phyloP scores from a whole-genome alignment of 2,888 invertebrate genomes.

The Idaea straminata region DNA sequence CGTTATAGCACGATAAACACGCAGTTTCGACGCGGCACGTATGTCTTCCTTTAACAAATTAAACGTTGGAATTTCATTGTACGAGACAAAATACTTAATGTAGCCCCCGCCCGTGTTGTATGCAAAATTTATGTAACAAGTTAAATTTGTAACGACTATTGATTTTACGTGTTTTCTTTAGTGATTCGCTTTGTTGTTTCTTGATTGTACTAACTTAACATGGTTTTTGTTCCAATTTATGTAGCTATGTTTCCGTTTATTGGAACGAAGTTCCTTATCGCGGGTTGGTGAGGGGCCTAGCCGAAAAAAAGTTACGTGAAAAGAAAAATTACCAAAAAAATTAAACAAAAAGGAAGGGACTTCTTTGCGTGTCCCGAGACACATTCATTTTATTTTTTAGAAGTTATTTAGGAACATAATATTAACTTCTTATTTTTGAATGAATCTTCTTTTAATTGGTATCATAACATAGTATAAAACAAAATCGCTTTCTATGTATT shows the following conservation, averaged over 20 bases:
- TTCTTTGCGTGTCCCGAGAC: no score
- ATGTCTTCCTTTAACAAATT: constrained; percentile 39
- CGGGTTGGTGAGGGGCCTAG: no score
- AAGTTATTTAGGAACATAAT: no score
- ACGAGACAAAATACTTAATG: constrained; percentile 21
- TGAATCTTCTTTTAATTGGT: no score
- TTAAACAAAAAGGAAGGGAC: no score
- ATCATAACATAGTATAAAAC: no score
- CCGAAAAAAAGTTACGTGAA: no score
- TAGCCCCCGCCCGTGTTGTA: background rate
- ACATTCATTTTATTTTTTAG: no score
- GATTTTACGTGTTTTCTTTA: background rate
- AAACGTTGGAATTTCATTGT: constrained; percentile 39
- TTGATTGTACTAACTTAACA: background rate
- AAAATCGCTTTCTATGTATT: no score
- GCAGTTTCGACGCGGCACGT: constrained; percentile 34
- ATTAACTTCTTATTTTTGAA: no score
- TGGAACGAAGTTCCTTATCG: constrained; percentile 5
- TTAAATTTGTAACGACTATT: background rate
- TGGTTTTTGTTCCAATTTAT: background rate
- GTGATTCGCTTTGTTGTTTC: background rate
- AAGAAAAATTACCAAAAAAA: no score
- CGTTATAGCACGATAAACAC: constrained; percentile 42
- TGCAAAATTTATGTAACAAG: background rate
- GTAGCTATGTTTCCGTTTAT: no score